These are phyloP conservation scores for Drosophila virilis DNA, from an alignment of 1,140 invertebrate species.

Conservation along the genomic window DNA sequence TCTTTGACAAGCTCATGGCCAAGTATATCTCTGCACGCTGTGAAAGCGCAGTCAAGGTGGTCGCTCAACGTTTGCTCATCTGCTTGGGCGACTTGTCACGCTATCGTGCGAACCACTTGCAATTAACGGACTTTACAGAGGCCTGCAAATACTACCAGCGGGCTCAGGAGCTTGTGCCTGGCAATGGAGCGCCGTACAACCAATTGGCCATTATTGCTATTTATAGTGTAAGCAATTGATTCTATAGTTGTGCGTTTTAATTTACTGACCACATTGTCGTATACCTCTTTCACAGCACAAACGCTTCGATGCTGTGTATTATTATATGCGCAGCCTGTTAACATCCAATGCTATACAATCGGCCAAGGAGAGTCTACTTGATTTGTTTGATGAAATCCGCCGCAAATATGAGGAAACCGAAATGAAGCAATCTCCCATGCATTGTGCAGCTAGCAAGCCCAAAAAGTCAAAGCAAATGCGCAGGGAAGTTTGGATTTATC, in stretches of 20 bases:
- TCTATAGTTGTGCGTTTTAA: neutral
- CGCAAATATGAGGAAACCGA: conserved; percentile 94
- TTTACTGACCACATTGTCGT: conserved; percentile 12
- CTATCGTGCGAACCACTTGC: conserved; percentile 94
- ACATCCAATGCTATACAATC: conserved; percentile 96
- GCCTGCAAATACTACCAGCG: conserved; percentile 96
- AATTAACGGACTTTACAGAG: conserved; percentile 93
- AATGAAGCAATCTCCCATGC: conserved; percentile 86
- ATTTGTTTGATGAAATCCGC: conserved; percentile 96
- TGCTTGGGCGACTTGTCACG: conserved; percentile 95
- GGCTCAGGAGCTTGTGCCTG: conserved; percentile 96
- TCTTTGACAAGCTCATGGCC: conserved; percentile 56
- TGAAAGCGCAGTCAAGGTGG: conserved; percentile 89
- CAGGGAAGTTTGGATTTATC: conserved; percentile 93
- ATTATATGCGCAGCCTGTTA: conserved; percentile 97
- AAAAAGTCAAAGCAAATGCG: conserved; percentile 81
- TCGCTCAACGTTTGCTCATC: conserved; percentile 94
- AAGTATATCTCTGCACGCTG: conserved; percentile 85
- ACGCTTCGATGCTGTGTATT: conserved; percentile 98
- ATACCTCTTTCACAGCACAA: conserved; percentile 88
- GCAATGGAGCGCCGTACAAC: conserved; percentile 97
- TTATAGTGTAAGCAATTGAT: conserved; percentile 90
- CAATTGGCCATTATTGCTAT: conserved; percentile 96
- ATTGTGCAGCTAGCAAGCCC: conserved; percentile 21
- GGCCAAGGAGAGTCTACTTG: conserved; percentile 93